Conservation (phyloP, 2,113 vertebrate genomes). For the Chionomys nivalis region DNA sequence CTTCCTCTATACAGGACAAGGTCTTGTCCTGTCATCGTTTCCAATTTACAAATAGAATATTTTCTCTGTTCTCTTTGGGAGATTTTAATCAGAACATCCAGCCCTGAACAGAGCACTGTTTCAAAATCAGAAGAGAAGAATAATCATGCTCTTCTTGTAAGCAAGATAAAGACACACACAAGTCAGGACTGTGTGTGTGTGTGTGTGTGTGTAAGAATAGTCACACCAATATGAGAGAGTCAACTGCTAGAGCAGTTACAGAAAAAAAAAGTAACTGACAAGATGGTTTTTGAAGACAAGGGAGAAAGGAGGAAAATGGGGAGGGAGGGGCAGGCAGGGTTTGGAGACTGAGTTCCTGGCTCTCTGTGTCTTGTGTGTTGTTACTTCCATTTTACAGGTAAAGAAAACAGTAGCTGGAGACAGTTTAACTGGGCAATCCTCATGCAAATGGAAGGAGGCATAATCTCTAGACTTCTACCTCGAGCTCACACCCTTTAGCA, state of each 20-base stretch:
- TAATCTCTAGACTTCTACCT: background rate
- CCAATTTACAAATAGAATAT: constrained; percentile 65
- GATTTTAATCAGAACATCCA: constrained; percentile 65
- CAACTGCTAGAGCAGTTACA: background rate
- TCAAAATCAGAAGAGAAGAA: constrained; percentile 69
- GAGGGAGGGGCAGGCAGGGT: background rate
- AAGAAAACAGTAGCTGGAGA: background rate
- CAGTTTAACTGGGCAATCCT: background rate
- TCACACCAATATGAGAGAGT: constrained; percentile 36
- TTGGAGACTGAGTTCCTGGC: background rate
- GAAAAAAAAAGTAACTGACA: background rate
- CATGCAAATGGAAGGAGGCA: background rate
- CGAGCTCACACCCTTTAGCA: background rate
- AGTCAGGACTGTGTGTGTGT: background rate
- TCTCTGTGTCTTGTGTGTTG: background rate
- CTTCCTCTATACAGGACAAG: constrained; percentile 20
- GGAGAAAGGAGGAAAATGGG: background rate
- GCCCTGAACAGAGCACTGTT: constrained; percentile 59
- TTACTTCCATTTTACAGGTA: background rate
- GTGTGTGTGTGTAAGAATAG: background rate
- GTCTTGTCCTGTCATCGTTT: constrained; percentile 55
- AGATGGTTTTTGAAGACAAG: background rate
- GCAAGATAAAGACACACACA: constrained; percentile 64
- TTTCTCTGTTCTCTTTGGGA: constrained; percentile 50
- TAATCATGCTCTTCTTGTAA: constrained; percentile 47